Conservation (phyloP, 1,140 invertebrate species). For the Stenopsyche tienmushanensis region DNA sequence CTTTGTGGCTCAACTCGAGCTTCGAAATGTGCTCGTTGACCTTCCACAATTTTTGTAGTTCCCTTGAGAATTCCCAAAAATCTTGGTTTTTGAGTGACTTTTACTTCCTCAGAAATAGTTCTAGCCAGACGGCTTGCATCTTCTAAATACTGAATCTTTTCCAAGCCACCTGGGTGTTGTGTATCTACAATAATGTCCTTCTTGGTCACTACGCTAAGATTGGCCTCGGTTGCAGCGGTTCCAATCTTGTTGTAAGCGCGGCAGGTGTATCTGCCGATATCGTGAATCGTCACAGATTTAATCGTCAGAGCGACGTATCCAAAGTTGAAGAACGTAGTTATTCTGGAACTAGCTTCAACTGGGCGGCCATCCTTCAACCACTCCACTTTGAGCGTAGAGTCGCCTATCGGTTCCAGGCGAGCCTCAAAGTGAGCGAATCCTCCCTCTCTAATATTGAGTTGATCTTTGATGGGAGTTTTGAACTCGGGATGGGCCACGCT, state of each 20-base stretch:
- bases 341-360: conserved; percentile 89
- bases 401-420: conserved; percentile 88
- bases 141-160: conserved; percentile 88
- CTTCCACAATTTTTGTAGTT: conserved; percentile 92
- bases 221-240: conserved; percentile 84
- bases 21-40: conserved; percentile 95
- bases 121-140: conserved; percentile 72
- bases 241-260: conserved; percentile 85
- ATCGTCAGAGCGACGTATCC: conserved; percentile 96
- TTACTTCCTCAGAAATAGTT: conserved; percentile 70
- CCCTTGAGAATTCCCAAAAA: conserved; percentile 87
- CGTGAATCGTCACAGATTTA: conserved; percentile 86
- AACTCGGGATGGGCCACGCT: conserved; percentile 82
- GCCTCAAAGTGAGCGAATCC: conserved; percentile 96
- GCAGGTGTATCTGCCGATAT: conserved; percentile 91
- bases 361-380: conserved; percentile 93
- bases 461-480: conserved; percentile 89
- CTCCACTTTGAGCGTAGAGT: conserved; percentile 88
- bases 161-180: conserved; percentile 82
- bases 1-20: conserved; percentile 90
- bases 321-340: conserved; percentile 94
- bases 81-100: conserved; percentile 74
- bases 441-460: conserved; percentile 84
- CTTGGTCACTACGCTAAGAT: conserved; percentile 82
- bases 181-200: conserved; percentile 83